Evolutionary conservation across 2,888 invertebrate genomes (phyloP), one percentile per base, ranked within the genome.

Genomic region (Cheilosia soror): DNA sequence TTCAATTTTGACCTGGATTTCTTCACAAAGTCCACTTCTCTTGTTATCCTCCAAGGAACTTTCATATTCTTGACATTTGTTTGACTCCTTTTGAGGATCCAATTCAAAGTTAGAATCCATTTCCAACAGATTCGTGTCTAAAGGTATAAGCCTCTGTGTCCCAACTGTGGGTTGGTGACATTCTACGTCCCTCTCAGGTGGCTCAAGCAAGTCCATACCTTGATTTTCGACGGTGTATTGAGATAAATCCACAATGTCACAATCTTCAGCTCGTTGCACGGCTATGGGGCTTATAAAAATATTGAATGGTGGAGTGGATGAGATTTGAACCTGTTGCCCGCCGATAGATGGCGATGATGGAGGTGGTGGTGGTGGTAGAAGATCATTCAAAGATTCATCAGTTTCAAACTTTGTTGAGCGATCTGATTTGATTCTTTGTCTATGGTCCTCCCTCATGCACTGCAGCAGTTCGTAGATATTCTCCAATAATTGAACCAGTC

Each of bases 51-150:
- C 15, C n/a, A 29, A 62, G 6, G 4, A 31, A 29, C 2, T 44
- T 6, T 5, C n/a, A 2, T 44, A 31, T 4, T 4, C n/a, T 13
- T 63, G 42, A 7, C 47, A n/a, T 33, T 31, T 6, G 0, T 29
- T 42, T 3, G 13, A 20, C 3, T n/a, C 47, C 0, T 11, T 29
- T 13, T 7, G 11, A 4, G 42, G 40, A 15, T 79, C 51, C 49
- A 62, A 75, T 2, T 4, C 58, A 1, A 57, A 62, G 0, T 57
- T 33, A 4, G 60, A 60, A 15, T 60, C 77, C 3, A 47, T 55
- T 44, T 66, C 53, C 3, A 84, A 15, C 6, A 84, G 33, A 27
- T 80, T 69, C 60, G 66, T 69, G n/a, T 84, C 80, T 9, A 84
- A 55, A n/a, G 79, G 80, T 5, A 84, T 71, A 6, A 79, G 55